These are phyloP conservation scores for Melanostoma scalare DNA, from an alignment of 2,888 invertebrate genomes.

Conservation along the genomic window DNA sequence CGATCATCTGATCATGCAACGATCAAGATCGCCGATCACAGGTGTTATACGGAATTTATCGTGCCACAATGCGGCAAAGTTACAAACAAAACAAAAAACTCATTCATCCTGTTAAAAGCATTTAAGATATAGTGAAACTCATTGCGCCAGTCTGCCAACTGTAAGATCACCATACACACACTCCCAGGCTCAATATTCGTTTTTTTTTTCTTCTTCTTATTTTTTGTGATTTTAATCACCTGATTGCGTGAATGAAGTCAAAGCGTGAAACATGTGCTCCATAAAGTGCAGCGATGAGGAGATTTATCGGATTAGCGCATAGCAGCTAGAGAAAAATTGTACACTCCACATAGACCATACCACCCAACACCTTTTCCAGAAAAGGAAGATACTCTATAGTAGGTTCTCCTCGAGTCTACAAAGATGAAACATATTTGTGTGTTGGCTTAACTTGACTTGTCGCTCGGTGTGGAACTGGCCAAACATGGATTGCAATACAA, in stretches of 20 bases:
- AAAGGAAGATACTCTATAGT: conserved; percentile 32
- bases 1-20: conserved; percentile 33
- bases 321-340: conserved; percentile 8
- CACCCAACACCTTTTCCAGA: conserved; percentile 47
- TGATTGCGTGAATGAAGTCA: conserved; percentile 72
- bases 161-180: conserved; percentile 34
- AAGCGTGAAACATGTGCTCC: conserved; percentile 71
- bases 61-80: conserved; percentile 45
- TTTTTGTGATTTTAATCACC: conserved; percentile 67
- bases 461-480: conserved; percentile 48
- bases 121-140: conserved; percentile 51
- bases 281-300: conserved; percentile 55
- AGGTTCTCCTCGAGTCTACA: neutral
- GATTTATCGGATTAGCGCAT: conserved; percentile 67
- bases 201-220: conserved; percentile 37
- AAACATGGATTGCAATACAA: conserved; percentile 47
- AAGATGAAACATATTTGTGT: conserved; percentile 25
- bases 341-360: conserved; percentile 19
- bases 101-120: conserved; percentile 66
- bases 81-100: conserved; percentile 24
- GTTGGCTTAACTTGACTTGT: neutral
- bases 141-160: conserved; percentile 55
- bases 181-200: neutral
- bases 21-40: conserved; percentile 58
- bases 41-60: conserved; percentile 70